Conservation (phyloP, 92 coral and sea anemone genomes). For the Epizoanthus stellaris region DNA sequence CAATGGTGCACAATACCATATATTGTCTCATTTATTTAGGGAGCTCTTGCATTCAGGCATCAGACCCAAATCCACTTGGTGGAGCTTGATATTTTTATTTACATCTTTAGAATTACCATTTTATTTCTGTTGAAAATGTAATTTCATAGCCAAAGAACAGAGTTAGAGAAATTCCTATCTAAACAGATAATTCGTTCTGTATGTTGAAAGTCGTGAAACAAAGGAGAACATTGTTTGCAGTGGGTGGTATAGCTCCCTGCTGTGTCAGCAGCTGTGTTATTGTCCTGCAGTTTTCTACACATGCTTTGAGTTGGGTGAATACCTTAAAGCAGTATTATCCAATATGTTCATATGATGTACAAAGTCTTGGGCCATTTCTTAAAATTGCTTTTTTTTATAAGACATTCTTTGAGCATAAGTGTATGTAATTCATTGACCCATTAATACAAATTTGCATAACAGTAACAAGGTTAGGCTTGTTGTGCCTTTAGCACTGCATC, state of each 20-base stretch:
- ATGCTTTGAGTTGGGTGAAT: background rate
- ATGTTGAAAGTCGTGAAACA: background rate
- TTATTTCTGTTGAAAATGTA: too few relatives aligned
- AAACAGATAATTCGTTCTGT: background rate
- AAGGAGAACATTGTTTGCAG: background rate
- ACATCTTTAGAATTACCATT: too few relatives aligned
- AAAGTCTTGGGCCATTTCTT: background rate
- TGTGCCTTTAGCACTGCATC: slow-evolving; percentile 10
- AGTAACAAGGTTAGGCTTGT: background rate
- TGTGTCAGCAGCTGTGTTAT: slow-evolving; percentile 12
- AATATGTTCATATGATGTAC: background rate
- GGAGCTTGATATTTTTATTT: too few relatives aligned
- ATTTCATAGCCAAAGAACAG: too few relatives aligned
- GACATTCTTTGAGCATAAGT: background rate
- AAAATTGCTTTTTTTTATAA: background rate
- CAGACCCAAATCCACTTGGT: too few relatives aligned
- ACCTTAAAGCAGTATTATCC: background rate
- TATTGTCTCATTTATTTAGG: too few relatives aligned
- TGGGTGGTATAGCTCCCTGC: background rate
- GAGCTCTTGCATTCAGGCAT: too few relatives aligned
- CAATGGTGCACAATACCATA: too few relatives aligned
- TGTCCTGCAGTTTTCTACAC: background rate
- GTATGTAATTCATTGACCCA: background rate
- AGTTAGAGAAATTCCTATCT: too few relatives aligned
- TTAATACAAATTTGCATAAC: slow-evolving; percentile 11